phyloP scores from a whole-genome alignment of 1,140 invertebrate species.

The Philopotamus ludificatus region DNA sequence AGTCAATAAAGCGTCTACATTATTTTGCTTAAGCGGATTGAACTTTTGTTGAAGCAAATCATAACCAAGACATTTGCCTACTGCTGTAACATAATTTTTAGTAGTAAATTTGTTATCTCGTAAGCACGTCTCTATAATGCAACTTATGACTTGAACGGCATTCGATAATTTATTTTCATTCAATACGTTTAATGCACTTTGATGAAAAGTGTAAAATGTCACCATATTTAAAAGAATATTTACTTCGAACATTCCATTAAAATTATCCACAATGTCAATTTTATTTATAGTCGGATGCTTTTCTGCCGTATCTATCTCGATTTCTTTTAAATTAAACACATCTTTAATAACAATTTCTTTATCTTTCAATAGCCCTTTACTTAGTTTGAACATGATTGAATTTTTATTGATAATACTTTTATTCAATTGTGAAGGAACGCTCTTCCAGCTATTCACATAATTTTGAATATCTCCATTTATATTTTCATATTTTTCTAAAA shows the following conservation, averaged over 20 bases:
- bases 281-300: constrained; percentile 39
- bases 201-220: constrained; percentile 48
- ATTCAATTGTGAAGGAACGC: constrained; percentile 45
- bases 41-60: constrained; percentile 58
- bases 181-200: constrained; percentile 46
- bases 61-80: constrained; percentile 50
- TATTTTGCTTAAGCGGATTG: constrained; percentile 49
- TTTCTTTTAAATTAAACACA: constrained; percentile 45
- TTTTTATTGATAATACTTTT: constrained; percentile 42
- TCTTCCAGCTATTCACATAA: constrained; percentile 43
- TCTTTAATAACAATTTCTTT: constrained; percentile 43
- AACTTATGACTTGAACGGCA: constrained; percentile 7
- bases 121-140: constrained; percentile 28
- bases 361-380: constrained; percentile 44
- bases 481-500: too few relatives aligned
- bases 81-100: constrained; percentile 45
- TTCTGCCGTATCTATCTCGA: constrained; percentile 42
- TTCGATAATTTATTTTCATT: constrained; percentile 38
- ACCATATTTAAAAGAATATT: constrained; percentile 51
- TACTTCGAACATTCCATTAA: constrained; percentile 47
- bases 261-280: constrained; percentile 39
- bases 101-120: constrained; percentile 44
- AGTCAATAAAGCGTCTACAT: constrained; percentile 50
- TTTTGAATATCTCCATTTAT: constrained; percentile 41
- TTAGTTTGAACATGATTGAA: constrained; percentile 31